Evolutionary conservation across 2,888 invertebrate species (phyloP).

Genomic region (Theodoxus fluviatilis): DNA sequence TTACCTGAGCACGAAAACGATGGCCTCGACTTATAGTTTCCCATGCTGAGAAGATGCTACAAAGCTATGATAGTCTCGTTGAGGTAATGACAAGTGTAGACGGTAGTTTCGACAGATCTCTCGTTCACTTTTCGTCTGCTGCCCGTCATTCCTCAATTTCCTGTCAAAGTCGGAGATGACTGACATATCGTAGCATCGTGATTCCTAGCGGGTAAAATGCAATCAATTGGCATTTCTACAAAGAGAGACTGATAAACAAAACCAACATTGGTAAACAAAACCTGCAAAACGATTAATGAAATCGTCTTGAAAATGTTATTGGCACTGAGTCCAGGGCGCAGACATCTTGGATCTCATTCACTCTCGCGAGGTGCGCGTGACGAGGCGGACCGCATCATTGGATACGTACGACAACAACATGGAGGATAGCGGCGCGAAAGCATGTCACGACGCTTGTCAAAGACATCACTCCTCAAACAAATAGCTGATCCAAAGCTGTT

Average conservation of each 20-base stretch:
- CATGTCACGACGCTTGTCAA: not conserved
- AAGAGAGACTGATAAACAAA: too few relatives aligned
- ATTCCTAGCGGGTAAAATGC: too few relatives aligned
- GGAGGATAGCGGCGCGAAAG: conserved; percentile 1
- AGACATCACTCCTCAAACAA: too few relatives aligned
- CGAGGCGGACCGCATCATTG: conserved; percentile 28
- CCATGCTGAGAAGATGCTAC: conserved; percentile 44
- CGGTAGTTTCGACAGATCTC: too few relatives aligned
- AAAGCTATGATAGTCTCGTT: too few relatives aligned
- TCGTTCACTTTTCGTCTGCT: not conserved
- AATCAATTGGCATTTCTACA: too few relatives aligned
- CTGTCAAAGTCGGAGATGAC: not conserved
- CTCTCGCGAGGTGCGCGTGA: conserved; percentile 20
- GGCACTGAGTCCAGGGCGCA: conserved; percentile 9
- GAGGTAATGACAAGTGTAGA: too few relatives aligned
- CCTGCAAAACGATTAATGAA: too few relatives aligned
- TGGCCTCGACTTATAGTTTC: conserved; percentile 63
- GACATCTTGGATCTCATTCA: conserved; percentile 30
- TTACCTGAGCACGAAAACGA: conserved; percentile 59
- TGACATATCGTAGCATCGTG: too few relatives aligned
- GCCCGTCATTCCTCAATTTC: not conserved
- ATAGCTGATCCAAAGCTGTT: too few relatives aligned
- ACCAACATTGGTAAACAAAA: too few relatives aligned
- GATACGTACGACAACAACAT: conserved; percentile 40
- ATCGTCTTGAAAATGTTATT: too few relatives aligned